Base-by-base conservation (phyloP, 30 jellyfish, hydroid and myxozoan genomes). In the Nemopilema nomurai region DNA sequence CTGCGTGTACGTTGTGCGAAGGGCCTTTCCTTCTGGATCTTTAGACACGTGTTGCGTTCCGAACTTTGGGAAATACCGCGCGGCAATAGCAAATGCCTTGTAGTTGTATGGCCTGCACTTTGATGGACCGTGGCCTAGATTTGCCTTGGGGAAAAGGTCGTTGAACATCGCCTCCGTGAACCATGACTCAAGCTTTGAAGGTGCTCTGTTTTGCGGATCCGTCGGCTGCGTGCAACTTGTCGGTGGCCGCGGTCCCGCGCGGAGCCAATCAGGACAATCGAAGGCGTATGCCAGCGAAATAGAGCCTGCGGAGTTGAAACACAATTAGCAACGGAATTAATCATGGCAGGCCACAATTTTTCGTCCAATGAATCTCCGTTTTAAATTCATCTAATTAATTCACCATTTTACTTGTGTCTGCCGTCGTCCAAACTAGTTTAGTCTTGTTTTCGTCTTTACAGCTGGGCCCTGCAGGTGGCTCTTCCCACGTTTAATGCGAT, bases 51-150 rank as follows among this genome's bases (percentile, higher is more conserved):
- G 68, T 71, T 91, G 96, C 17, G 96, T 91, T 16, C 98, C 98
- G 85, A 91, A 91, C 73, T 91, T 91, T 17, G 98, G 98, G 73
- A 91, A 91, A 62, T 91, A 91, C 52, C 98, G 77, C 17, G 98
- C 96, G 28, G 98, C 98, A 32, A 91, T 91, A 8, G 28, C 89
- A 29, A 91, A 91, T 16, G 98, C 96, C 78, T 91, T 87, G 86
- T 91, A 91, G 87, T 86, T 91, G 91, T 91, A 91, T 32, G 98
- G 98, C 30, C 96, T 67, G 87, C 98, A 91, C 51, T 91, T 76
- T 4, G 96, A 86, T 53, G 98, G 98, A 18, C 98, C 98, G 27
- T 81, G 89, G 0, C 98, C 98, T 13, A 91, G 52, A 57, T 91
- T 91, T 20, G 98, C 96, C 63, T 91, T 91, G 4, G 96, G 98